Evolutionary conservation across 2,113 vertebrate genomes (phyloP).

Genomic region (Scortum barcoo): DNA sequence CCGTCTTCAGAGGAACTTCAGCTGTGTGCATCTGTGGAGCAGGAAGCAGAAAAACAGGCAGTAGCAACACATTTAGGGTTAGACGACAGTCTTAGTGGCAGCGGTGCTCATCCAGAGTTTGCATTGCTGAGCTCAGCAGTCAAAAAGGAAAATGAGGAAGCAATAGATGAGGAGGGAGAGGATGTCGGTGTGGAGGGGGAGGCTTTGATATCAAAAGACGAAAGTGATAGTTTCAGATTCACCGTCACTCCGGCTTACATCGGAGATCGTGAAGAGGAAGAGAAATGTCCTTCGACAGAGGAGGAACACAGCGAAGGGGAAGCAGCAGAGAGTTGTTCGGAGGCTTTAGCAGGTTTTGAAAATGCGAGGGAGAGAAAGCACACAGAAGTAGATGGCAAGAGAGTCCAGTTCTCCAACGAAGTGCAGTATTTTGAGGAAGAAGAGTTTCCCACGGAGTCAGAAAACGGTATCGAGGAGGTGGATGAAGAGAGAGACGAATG

Average conservation of each 20-base stretch:
- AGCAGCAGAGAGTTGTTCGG: not conserved
- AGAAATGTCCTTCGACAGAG: not conserved
- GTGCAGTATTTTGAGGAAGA: slow-evolving; percentile 45
- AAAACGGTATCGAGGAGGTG: slow-evolving; percentile 17
- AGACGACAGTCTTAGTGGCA: not conserved
- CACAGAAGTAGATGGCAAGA: slow-evolving; percentile 33
- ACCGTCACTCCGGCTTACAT: slow-evolving; percentile 21
- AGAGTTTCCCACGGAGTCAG: slow-evolving; percentile 9
- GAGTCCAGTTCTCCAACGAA: slow-evolving; percentile 51
- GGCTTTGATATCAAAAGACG: not conserved
- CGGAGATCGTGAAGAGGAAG: slow-evolving; percentile 10
- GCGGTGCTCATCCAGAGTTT: not conserved
- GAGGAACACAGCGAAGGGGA: not conserved
- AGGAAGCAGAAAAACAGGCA: slow-evolving; percentile 2
- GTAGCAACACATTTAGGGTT: not conserved
- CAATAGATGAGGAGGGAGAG: slow-evolving; percentile 18
- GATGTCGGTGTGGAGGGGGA: slow-evolving; percentile 8
- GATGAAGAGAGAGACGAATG: slow-evolving; percentile 26
- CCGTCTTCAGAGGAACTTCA: slow-evolving; percentile 1
- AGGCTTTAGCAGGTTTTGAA: slow-evolving; percentile 2
- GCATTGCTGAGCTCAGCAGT: not conserved
- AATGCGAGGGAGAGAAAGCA: not conserved
- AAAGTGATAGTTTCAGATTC: slow-evolving; percentile 20
- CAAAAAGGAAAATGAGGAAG: not conserved
- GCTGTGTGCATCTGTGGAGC: not conserved